Conservation (phyloP, 2,888 invertebrate species). For the Escarpia spicata region DNA sequence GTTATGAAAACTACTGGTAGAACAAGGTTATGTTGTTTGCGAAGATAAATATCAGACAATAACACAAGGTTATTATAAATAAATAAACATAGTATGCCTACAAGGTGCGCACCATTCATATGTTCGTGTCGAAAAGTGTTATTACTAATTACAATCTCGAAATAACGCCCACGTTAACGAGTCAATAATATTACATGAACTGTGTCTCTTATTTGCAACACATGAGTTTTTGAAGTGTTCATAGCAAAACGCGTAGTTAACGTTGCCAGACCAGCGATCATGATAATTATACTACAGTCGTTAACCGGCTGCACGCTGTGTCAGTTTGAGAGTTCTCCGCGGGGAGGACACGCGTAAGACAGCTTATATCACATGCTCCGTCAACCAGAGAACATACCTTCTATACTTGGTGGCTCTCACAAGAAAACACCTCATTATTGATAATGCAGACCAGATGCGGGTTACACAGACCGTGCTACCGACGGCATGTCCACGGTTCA, state of each 20-base stretch:
- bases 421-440: conserved; percentile 13
- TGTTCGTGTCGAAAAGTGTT: neutral
- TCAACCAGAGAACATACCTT: neutral
- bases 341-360: neutral
- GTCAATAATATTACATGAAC: neutral
- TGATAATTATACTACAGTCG: neutral
- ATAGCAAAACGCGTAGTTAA: neutral
- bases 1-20: too few relatives aligned
- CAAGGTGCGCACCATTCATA: too few relatives aligned
- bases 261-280: neutral
- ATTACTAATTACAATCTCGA: neutral
- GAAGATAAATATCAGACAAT: too few relatives aligned
- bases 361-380: neutral
- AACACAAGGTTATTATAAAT: too few relatives aligned
- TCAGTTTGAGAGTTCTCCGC: neutral
- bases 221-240: neutral
- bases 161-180: neutral
- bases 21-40: too few relatives aligned
- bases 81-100: too few relatives aligned
- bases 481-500: neutral
- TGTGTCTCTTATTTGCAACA: neutral
- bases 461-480: neutral
- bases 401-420: neutral
- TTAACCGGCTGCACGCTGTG: neutral
- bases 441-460: conserved; percentile 1